Conservation (phyloP, 2,113 vertebrate species). For the Notechis scutatus region DNA sequence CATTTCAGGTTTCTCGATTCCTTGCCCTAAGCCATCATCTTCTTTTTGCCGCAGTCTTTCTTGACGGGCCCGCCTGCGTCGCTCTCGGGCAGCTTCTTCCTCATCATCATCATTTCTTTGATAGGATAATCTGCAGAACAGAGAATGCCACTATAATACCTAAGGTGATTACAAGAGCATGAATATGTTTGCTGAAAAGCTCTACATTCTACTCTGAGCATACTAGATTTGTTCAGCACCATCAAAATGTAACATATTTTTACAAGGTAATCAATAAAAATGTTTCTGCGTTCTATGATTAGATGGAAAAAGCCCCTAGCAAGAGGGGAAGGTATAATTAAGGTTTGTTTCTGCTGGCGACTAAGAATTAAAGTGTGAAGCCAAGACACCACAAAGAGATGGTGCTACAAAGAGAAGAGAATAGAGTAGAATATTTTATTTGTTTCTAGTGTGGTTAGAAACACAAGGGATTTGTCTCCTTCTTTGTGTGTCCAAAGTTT, state of each 20-base stretch:
- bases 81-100: constrained; percentile 91
- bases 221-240: background rate
- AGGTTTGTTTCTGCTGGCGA: background rate
- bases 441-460: background rate
- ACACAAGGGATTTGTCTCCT: background rate
- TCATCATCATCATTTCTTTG: constrained; percentile 87
- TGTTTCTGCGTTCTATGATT: background rate
- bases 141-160: background rate
- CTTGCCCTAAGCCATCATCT: constrained; percentile 76
- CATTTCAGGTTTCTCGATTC: constrained; percentile 70
- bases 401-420: background rate
- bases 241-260: background rate
- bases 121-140: constrained; percentile 75
- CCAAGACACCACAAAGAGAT: too few species aligned
- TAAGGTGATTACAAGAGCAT: background rate
- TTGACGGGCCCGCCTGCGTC: constrained; percentile 89
- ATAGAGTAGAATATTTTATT: background rate
- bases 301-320: background rate
- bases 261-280: background rate
- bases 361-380: background rate
- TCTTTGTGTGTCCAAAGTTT: background rate
- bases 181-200: background rate
- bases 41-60: constrained; percentile 83
- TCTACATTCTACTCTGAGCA: background rate
- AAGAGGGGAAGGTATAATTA: background rate